phyloP scores from a whole-genome alignment of 1,140 invertebrate genomes.

The Trichogramma pretiosum region DNA sequence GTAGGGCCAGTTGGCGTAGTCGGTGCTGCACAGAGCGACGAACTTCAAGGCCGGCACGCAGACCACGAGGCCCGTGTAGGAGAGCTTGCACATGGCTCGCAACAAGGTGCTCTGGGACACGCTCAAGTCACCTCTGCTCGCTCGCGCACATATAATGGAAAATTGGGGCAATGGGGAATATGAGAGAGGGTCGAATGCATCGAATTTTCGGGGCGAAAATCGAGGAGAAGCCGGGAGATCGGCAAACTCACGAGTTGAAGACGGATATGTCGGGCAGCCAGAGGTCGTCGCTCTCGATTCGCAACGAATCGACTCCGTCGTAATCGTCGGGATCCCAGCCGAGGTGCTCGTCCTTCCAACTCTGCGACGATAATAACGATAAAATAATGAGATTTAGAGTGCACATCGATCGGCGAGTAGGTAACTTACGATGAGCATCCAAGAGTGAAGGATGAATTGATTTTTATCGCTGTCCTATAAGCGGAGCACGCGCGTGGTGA shows the following conservation, averaged over 20 bases:
- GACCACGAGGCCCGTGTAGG: conserved; percentile 22
- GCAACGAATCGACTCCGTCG: conserved; percentile 32
- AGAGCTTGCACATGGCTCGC: conserved; percentile 27
- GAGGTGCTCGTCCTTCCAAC: conserved; percentile 43
- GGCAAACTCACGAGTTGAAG: conserved; percentile 41
- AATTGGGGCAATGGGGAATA: too few relatives aligned
- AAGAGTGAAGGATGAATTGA: conserved; percentile 30
- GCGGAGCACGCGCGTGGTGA: too few relatives aligned
- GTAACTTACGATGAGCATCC: too few relatives aligned
- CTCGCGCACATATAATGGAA: too few relatives aligned
- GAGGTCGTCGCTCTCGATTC: conserved; percentile 36
- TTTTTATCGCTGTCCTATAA: too few relatives aligned
- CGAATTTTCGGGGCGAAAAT: too few relatives aligned
- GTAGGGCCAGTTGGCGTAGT: conserved; percentile 39
- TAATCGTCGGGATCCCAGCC: conserved; percentile 43
- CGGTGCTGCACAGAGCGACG: conserved; percentile 29
- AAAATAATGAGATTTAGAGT: too few relatives aligned
- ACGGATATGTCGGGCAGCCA: conserved; percentile 46
- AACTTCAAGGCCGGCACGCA: conserved; percentile 30
- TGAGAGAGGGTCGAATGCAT: too few relatives aligned
- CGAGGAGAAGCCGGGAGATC: not conserved
- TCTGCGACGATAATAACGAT: conserved; percentile 19
- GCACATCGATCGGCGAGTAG: too few relatives aligned
- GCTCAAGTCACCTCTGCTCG: conserved; percentile 29
- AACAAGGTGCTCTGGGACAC: conserved; percentile 23